phyloP scores from a whole-genome alignment of 1,140 invertebrate genomes.

The Conus ventricosus region DNA sequence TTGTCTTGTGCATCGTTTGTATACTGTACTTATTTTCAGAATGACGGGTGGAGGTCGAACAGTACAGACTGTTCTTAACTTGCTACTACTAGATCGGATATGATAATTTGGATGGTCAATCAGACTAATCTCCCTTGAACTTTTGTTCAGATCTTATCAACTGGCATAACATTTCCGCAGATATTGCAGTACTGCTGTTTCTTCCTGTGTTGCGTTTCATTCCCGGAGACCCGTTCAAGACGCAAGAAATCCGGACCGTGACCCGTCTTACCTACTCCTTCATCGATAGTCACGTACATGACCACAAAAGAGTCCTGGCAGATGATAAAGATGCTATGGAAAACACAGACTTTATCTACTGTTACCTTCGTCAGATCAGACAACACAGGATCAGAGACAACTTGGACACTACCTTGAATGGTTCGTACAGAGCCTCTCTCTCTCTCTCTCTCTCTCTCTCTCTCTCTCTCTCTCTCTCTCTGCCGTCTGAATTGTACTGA shows the following conservation, averaged over 20 bases:
- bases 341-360: conserved; percentile 46
- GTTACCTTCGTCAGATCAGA: conserved; percentile 42
- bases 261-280: conserved; percentile 4
- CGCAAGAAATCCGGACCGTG: conserved; percentile 7
- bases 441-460: background rate
- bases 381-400: conserved; percentile 7
- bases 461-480: background rate
- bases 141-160: too few species aligned
- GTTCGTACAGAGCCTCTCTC: background rate
- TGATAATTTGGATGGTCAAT: too few species aligned
- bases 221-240: conserved; percentile 53
- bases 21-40: too few species aligned
- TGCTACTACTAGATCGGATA: too few species aligned
- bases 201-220: conserved; percentile 43
- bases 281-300: background rate
- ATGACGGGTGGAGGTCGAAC: too few species aligned
- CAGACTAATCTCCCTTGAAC: too few species aligned
- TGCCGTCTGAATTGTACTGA: too few species aligned
- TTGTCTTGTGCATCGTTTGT: too few species aligned
- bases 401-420: background rate
- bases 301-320: background rate
- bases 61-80: too few species aligned
- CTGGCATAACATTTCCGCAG: background rate
- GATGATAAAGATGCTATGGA: conserved; percentile 31
- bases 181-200: conserved; percentile 39